phyloP scores from a whole-genome alignment of 2,797 vertebrate genomes.

The Cryptoprocta ferox region DNA sequence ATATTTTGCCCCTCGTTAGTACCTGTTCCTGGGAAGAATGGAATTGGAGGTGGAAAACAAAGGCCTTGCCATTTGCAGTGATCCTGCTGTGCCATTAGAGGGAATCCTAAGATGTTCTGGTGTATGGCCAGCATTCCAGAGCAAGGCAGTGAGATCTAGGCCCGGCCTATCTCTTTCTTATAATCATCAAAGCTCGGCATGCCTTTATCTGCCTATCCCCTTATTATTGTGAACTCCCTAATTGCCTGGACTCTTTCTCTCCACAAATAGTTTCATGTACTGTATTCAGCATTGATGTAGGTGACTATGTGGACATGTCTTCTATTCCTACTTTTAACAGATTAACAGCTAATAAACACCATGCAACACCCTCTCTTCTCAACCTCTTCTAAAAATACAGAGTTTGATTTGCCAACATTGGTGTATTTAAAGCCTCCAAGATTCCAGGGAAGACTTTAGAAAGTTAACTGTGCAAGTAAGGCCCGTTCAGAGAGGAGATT shows the following conservation, averaged over 20 bases:
- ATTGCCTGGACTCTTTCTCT: constrained; percentile 79
- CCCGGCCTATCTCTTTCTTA: constrained; percentile 60
- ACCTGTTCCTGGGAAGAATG: constrained; percentile 16
- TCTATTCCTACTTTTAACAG: constrained; percentile 87
- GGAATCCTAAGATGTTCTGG: constrained; percentile 56
- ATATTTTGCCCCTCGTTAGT: background rate
- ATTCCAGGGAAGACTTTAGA: constrained; percentile 86
- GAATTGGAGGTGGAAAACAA: constrained; percentile 3
- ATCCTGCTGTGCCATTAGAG: constrained; percentile 34
- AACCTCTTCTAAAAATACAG: constrained; percentile 87
- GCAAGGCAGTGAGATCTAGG: constrained; percentile 55
- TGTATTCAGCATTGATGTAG: constrained; percentile 76
- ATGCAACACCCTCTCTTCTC: constrained; percentile 83
- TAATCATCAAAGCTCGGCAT: constrained; percentile 45
- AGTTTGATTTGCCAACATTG: constrained; percentile 85
- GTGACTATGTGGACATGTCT: constrained; percentile 82
- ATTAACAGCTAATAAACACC: constrained; percentile 91
- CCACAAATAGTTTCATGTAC: constrained; percentile 82
- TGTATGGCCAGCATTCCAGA: constrained; percentile 64
- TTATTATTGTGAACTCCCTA: constrained; percentile 78
- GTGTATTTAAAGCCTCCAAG: constrained; percentile 86
- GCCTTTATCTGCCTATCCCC: constrained; percentile 59
- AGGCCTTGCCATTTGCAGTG: constrained; percentile 30
- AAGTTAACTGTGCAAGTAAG: constrained; percentile 82
- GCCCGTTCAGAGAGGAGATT: constrained; percentile 78